Conservation (phyloP, 2,888 invertebrate species). For the Parnassius orleans region DNA sequence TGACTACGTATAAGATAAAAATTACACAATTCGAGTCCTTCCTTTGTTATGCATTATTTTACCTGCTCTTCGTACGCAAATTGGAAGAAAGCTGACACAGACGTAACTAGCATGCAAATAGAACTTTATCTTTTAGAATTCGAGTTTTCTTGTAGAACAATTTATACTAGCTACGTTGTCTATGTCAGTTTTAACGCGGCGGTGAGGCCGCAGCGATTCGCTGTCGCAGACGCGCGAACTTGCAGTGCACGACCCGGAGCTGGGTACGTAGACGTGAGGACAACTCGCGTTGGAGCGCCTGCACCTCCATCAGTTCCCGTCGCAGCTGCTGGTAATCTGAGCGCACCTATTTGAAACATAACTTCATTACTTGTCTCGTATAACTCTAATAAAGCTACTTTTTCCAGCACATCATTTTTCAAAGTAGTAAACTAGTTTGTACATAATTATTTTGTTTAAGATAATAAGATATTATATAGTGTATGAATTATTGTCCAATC, state of each 20-base stretch:
- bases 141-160: no score
- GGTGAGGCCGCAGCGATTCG: conserved; percentile 81
- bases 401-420: not conserved
- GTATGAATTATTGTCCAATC: conserved; percentile 10
- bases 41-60: not conserved
- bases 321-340: conserved; percentile 90
- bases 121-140: not conserved
- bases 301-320: conserved; percentile 89
- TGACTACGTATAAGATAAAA: not conserved
- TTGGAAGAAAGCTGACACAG: not conserved
- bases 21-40: not conserved
- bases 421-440: no score
- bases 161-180: not conserved
- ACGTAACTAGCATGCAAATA: not conserved
- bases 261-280: conserved; percentile 87
- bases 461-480: not conserved
- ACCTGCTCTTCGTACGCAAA: not conserved
- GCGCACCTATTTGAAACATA: conserved; percentile 76
- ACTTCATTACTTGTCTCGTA: not conserved
- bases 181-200: conserved; percentile 42
- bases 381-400: not conserved
- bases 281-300: conserved; percentile 89
- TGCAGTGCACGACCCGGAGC: conserved; percentile 86
- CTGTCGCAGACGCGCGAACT: conserved; percentile 86
- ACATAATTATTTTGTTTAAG: no score